Evolutionary conservation across 2,797 vertebrate species (phyloP).

Genomic region (Aythya fuligula): DNA sequence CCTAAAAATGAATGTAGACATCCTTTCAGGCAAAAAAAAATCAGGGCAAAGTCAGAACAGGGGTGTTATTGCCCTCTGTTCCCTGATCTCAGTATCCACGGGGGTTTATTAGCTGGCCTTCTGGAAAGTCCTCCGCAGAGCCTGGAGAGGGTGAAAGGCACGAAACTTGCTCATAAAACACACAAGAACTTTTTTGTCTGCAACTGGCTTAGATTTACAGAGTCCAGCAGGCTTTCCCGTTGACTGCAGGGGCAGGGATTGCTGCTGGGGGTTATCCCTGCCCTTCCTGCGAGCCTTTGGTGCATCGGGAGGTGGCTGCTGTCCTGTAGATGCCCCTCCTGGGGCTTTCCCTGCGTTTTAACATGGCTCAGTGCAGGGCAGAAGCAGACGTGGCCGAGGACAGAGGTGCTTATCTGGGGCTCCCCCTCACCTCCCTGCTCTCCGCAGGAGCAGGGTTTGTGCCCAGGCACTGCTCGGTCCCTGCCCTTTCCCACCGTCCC

Average conservation of each 20-base stretch:
- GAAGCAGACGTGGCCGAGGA: not conserved
- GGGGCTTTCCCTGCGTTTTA: not conserved
- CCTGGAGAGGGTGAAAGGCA: not conserved
- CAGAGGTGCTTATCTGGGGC: not conserved
- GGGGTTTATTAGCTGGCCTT: not conserved
- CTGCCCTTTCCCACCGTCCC: slow-evolving; percentile 11
- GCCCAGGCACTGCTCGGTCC: not conserved
- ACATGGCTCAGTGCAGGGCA: not conserved
- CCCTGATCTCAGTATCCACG: not conserved
- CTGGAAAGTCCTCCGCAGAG: not conserved
- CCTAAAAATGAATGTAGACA: not conserved
- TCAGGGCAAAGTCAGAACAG: not conserved
- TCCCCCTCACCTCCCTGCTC: not conserved
- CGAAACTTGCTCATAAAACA: not conserved
- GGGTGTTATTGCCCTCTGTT: not conserved
- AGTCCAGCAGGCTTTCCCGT: fast-evolving
- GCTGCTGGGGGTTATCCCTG: not conserved
- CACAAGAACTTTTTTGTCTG: not conserved
- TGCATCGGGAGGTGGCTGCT: not conserved
- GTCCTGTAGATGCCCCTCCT: not conserved
- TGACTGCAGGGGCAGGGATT: not conserved
- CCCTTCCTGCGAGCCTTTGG: not conserved
- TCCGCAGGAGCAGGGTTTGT: not conserved
- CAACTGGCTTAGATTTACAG: not conserved
- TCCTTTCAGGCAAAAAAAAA: not conserved